phyloP scores from a whole-genome alignment of 2,888 invertebrate species.

The Parapristionchus giblindavisi region DNA sequence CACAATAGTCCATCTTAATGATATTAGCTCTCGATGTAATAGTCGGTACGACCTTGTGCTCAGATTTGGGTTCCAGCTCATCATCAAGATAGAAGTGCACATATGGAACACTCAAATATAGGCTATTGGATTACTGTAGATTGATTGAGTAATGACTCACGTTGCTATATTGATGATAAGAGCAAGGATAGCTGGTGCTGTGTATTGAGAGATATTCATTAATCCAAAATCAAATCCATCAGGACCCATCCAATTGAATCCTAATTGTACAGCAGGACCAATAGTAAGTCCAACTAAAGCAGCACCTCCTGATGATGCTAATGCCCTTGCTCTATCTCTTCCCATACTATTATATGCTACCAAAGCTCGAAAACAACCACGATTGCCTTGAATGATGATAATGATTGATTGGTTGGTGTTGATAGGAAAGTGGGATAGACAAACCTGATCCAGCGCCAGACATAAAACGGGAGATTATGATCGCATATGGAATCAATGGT shows the following conservation, averaged over 20 bases:
- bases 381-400: constrained; percentile 42
- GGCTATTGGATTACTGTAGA: not conserved
- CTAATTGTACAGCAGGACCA: constrained; percentile 43
- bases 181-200: constrained; percentile 51
- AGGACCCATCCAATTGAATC: constrained; percentile 52
- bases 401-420: not conserved
- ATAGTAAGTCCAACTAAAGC: constrained; percentile 53
- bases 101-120: constrained; percentile 31
- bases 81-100: constrained; percentile 42
- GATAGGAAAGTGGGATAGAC: not conserved
- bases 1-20: constrained; percentile 37
- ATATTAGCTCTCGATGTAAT: not conserved
- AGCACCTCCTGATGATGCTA: constrained; percentile 52
- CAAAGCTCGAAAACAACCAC: constrained; percentile 50
- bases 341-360: constrained; percentile 43
- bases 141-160: constrained; percentile 37
- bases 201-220: constrained; percentile 49
- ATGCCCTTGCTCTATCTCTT: constrained; percentile 46
- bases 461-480: constrained; percentile 24
- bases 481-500: constrained; percentile 15
- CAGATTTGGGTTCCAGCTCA: constrained; percentile 7
- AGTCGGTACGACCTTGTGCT: constrained; percentile 2
- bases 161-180: constrained; percentile 44
- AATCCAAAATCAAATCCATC: constrained; percentile 45
- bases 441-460: constrained; percentile 34